These are phyloP conservation scores for Eospalax fontanierii DNA, from an alignment of 2,797 vertebrate species.

Conservation along the genomic window DNA sequence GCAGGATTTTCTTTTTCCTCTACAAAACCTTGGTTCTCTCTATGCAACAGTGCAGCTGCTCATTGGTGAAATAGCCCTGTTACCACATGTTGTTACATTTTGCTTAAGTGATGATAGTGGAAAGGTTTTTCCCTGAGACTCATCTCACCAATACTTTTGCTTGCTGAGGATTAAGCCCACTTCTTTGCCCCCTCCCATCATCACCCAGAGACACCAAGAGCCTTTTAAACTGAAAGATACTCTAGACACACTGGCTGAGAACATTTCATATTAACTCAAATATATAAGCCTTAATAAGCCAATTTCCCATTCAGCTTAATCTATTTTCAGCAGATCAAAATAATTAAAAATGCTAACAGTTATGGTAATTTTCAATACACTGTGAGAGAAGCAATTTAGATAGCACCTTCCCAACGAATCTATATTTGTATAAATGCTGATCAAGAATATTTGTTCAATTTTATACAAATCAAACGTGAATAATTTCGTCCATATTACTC, in stretches of 20 bases:
- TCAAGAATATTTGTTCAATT: conserved; percentile 82
- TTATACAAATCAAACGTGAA: conserved; percentile 84
- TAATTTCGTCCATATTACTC: conserved; percentile 80
- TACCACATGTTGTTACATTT: conserved; percentile 47
- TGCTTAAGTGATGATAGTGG: conserved; percentile 32
- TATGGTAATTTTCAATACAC: conserved; percentile 85
- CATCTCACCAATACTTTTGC: not conserved
- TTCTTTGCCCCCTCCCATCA: not conserved
- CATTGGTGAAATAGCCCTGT: conserved; percentile 50
- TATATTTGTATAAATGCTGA: conserved; percentile 81
- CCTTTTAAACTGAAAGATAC: conserved; percentile 79
- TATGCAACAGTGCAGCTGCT: conserved; percentile 61
- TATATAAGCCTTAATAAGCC: conserved; percentile 82
- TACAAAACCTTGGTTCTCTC: conserved; percentile 59
- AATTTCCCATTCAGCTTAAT: conserved; percentile 84
- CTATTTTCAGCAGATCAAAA: conserved; percentile 85
- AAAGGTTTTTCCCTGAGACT: not conserved
- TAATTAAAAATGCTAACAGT: conserved; percentile 86
- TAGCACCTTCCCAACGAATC: conserved; percentile 76
- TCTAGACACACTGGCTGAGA: conserved; percentile 78
- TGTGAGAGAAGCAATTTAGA: conserved; percentile 85
- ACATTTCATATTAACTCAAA: conserved; percentile 86
- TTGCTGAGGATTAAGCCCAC: conserved; percentile 9
- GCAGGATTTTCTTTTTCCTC: conserved; percentile 47
- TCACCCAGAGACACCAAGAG: conserved; percentile 42